These are phyloP conservation scores for Oryzias javanicus DNA, from an alignment of 2,113 vertebrate species.

Conservation along the genomic window DNA sequence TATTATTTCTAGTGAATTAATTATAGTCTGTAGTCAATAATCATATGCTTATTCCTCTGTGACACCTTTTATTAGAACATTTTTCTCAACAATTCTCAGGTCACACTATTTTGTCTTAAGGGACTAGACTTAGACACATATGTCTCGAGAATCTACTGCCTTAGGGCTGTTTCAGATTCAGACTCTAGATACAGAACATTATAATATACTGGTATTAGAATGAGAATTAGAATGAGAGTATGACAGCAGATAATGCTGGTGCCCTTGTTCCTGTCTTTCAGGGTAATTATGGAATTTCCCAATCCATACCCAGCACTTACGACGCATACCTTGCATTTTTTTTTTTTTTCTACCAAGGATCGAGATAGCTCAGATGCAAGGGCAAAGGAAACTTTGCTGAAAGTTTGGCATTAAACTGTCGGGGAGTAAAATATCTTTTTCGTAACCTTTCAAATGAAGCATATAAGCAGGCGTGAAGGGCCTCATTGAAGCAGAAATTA, in stretches of 20 bases:
- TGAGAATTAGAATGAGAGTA: constrained; percentile 62
- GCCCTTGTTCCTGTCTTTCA: constrained; percentile 71
- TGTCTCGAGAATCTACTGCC: constrained; percentile 44
- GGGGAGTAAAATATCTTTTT: constrained; percentile 7
- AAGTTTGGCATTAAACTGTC: constrained; percentile 19
- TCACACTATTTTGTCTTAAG: constrained; percentile 9
- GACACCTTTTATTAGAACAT: no score
- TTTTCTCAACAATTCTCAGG: constrained; percentile 3
- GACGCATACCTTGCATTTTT: constrained; percentile 11
- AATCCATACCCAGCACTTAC: constrained; percentile 47
- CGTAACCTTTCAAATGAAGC: constrained; percentile 18
- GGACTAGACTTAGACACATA: constrained; percentile 28
- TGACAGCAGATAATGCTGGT: constrained; percentile 61
- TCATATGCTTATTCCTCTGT: no score
- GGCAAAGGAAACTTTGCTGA: constrained; percentile 19
- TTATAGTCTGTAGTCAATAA: no score
- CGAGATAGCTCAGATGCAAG: constrained; percentile 36
- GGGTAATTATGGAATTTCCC: constrained; percentile 66
- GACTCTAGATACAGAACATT: constrained; percentile 52
- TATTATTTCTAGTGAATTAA: constrained; percentile 33
- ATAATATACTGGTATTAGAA: constrained; percentile 67
- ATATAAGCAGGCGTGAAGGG: constrained; percentile 17
- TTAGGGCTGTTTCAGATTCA: constrained; percentile 54
- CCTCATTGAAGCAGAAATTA: constrained; percentile 15
- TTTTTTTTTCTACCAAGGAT: constrained; percentile 15